phyloP scores from a whole-genome alignment of 2,797 vertebrate genomes.

The Buceros bicornis region DNA sequence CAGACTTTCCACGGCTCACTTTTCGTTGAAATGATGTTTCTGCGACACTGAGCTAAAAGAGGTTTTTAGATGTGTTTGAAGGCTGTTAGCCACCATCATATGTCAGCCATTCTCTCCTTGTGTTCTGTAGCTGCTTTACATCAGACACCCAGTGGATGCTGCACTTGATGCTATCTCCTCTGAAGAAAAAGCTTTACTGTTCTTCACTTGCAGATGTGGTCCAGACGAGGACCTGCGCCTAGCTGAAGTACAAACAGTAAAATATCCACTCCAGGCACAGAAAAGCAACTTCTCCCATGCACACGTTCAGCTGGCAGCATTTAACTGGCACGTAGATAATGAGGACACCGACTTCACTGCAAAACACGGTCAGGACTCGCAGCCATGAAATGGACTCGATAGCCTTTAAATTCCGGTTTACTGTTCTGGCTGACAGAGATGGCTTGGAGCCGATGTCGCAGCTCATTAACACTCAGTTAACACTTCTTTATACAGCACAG shows the following conservation, averaged over 20 bases:
- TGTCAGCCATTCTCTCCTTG: slow-evolving; percentile 1
- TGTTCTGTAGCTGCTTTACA: slow-evolving; percentile 5
- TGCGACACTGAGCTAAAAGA: slow-evolving; percentile 14
- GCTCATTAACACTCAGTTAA: slow-evolving; percentile 82
- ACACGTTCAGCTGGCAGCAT: slow-evolving; percentile 32
- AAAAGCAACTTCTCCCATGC: not conserved
- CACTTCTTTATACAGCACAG: slow-evolving; percentile 70
- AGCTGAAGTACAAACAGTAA: not conserved
- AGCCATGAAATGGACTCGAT: slow-evolving; percentile 51
- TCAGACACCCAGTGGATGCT: not conserved
- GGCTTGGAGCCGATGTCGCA: slow-evolving; percentile 67
- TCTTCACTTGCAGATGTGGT: not conserved
- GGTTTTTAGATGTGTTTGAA: slow-evolving; percentile 32
- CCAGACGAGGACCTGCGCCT: not conserved
- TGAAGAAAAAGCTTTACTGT: not conserved
- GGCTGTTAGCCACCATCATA: not conserved
- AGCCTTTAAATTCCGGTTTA: slow-evolving; percentile 71
- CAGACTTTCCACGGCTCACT: slow-evolving; percentile 5
- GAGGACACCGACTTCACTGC: slow-evolving; percentile 64
- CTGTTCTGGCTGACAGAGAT: slow-evolving; percentile 57
- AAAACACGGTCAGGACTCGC: slow-evolving; percentile 55
- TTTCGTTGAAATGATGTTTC: not conserved
- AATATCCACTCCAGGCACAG: not conserved
- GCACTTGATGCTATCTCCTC: not conserved
- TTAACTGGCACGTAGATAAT: slow-evolving; percentile 68